A percentile compares a stretch with the other conserved stretches of the same genome.
Evolutionary conservation across 1,140 invertebrate genomes (phyloP).

Genomic region (Nasonia giraulti): DNA sequence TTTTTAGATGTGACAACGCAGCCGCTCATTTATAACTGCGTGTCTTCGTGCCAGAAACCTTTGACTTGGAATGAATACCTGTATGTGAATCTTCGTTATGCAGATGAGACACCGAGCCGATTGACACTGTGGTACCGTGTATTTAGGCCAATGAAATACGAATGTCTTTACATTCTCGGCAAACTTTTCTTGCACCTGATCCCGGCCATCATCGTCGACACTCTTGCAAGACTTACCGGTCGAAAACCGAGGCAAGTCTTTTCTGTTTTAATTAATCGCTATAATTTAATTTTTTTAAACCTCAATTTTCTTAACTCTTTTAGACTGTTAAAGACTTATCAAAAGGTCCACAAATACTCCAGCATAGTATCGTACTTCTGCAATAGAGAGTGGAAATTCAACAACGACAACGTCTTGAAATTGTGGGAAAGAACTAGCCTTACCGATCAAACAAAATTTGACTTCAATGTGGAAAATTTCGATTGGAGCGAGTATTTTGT

Average conservation of each 20-base stretch:
- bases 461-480: slow-evolving; percentile 68
- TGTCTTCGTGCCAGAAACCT: slow-evolving; percentile 76
- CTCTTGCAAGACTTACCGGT: slow-evolving; percentile 57
- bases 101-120: slow-evolving; percentile 66
- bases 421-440: slow-evolving; percentile 72
- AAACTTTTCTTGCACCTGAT: slow-evolving; percentile 69
- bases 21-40: slow-evolving; percentile 76
- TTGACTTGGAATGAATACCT: slow-evolving; percentile 77
- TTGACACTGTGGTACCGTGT: slow-evolving; percentile 75
- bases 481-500: slow-evolving; percentile 72
- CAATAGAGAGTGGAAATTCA: slow-evolving; percentile 77
- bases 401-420: slow-evolving; percentile 73
- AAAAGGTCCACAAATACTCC: slow-evolving; percentile 63
- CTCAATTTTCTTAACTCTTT: slow-evolving; percentile 69
- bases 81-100: slow-evolving; percentile 68
- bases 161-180: slow-evolving; percentile 72
- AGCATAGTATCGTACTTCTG: slow-evolving; percentile 62
- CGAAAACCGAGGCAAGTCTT: slow-evolving; percentile 67
- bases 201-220: slow-evolving; percentile 68
- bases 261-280: not conserved
- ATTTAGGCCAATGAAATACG: slow-evolving; percentile 70
- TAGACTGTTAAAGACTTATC: slow-evolving; percentile 74
- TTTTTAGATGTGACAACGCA: slow-evolving; percentile 24
- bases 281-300: not conserved
- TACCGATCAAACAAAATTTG: slow-evolving; percentile 72